Evolutionary conservation across 1,140 invertebrate genomes (phyloP).

Genomic region (Macrotrachela quadricornifera): DNA sequence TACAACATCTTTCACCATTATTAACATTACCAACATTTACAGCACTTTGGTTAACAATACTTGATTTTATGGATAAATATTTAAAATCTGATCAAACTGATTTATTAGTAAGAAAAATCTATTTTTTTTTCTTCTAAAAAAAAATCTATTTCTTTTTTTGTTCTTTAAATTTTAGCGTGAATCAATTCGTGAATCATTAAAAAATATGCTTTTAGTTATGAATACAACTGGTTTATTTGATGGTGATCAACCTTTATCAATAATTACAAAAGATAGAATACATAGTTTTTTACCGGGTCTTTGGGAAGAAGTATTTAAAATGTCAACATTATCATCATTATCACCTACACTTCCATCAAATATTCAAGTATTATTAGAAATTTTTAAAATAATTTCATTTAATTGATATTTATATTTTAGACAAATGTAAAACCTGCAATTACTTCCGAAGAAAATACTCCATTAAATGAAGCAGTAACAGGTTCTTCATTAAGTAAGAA

Average conservation of each 20-base stretch:
- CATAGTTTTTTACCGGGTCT: conserved; percentile 3
- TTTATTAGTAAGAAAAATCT: conserved; percentile 40
- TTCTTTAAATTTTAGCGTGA: conserved; percentile 36
- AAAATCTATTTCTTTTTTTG: no score
- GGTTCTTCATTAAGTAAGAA: no score
- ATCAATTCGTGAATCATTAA: conserved; percentile 80
- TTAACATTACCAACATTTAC: conserved; percentile 57
- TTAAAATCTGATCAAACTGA: conserved; percentile 64
- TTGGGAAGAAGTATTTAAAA: not conserved
- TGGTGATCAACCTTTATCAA: no score
- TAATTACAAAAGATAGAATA: conserved; percentile 3
- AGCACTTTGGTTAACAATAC: conserved; percentile 67
- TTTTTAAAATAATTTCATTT: no score
- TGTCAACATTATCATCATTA: no score
- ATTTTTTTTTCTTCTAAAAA: no score
- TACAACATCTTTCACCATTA: conserved; percentile 72
- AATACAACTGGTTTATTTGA: conserved; percentile 58
- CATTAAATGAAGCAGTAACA: no score
- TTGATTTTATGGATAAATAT: conserved; percentile 66
- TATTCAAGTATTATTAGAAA: no score
- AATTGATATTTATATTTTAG: no score
- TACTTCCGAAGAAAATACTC: no score
- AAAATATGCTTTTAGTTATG: conserved; percentile 96
- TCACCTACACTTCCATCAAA: no score
- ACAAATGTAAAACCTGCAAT: no score